phyloP scores from a whole-genome alignment of 2,113 vertebrate species.

The Aviceda subcristata region DNA sequence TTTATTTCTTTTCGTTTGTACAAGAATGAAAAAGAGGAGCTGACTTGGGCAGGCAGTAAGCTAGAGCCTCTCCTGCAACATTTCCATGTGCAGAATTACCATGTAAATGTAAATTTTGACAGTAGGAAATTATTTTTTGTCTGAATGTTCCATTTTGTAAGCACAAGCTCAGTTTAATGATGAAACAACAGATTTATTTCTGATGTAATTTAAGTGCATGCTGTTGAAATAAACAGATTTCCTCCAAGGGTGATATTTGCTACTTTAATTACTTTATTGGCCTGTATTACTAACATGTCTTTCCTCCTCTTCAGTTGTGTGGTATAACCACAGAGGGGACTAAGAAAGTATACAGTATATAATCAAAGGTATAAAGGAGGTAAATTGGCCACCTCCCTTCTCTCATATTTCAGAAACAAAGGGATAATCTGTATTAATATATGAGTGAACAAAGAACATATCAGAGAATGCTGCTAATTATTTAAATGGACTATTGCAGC shows the following conservation, averaged over 20 bases:
- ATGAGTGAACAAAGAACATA: neutral
- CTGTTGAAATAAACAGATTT: constrained; percentile 14
- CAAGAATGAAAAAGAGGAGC: neutral
- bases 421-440: neutral
- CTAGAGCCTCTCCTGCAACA: neutral
- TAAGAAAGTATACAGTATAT: neutral
- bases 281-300: neutral
- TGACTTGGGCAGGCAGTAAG: neutral
- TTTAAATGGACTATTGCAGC: neutral
- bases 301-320: neutral
- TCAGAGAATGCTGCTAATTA: neutral
- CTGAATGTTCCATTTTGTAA: neutral
- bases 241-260: neutral
- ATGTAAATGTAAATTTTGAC: neutral
- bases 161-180: neutral
- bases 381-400: constrained; percentile 1
- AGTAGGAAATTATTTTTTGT: neutral
- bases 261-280: neutral
- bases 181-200: neutral
- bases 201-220: neutral
- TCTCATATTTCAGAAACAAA: constrained; percentile 17
- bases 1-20: neutral
- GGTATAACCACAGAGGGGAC: neutral
- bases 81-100: neutral
- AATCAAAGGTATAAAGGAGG: constrained; percentile 3